These are phyloP conservation scores for Drymodes brunneopygia DNA, from an alignment of 2,113 vertebrate genomes.

Conservation along the genomic window DNA sequence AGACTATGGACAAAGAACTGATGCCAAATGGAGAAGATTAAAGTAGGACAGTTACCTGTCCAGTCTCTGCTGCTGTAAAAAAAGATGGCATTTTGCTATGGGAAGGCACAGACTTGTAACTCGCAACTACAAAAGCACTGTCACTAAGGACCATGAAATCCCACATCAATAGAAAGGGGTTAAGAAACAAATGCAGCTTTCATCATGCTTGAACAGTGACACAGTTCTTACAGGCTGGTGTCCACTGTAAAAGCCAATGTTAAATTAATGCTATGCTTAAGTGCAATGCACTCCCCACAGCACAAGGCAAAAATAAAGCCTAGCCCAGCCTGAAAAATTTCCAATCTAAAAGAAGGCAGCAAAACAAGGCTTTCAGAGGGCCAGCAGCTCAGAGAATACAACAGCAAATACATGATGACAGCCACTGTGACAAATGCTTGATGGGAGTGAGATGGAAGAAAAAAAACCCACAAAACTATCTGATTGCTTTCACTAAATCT, in stretches of 20 bases:
- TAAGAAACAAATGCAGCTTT: not conserved
- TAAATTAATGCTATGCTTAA: not conserved
- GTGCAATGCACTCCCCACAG: not conserved
- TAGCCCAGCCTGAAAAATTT: not conserved
- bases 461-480: not conserved
- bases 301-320: not conserved
- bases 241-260: not conserved
- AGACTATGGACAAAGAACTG: not conserved
- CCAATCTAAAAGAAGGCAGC: not conserved
- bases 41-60: not conserved
- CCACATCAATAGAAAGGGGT: not conserved
- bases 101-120: not conserved
- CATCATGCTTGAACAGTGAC: not conserved
- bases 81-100: not conserved
- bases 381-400: not conserved
- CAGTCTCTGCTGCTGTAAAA: not conserved
- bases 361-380: not conserved
- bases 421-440: slow-evolving; percentile 5
- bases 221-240: not conserved
- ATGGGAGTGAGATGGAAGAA: not conserved
- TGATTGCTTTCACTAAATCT: slow-evolving; percentile 46
- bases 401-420: not conserved
- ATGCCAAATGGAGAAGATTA: not conserved
- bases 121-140: not conserved
- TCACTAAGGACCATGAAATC: not conserved